Evolutionary conservation across 1,140 invertebrate species (phyloP).

Genomic region (Sitophilus oryzae): DNA sequence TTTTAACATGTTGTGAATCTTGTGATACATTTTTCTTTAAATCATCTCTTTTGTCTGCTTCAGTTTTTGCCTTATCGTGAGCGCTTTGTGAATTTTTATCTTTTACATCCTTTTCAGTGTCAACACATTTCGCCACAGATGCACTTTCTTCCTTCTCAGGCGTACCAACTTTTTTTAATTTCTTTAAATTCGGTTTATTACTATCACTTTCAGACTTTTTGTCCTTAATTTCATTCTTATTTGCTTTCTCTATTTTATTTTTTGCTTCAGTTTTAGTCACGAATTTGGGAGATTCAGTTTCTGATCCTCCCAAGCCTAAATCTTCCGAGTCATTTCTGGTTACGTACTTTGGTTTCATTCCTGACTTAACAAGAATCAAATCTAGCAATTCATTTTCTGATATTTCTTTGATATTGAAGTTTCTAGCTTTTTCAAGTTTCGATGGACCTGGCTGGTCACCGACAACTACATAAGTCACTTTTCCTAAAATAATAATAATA

Average conservation of each 20-base stretch:
- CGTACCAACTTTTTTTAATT: too few species aligned
- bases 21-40: too few species aligned
- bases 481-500: slow-evolving; percentile 32
- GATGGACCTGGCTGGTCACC: slow-evolving; percentile 79
- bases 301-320: slow-evolving; percentile 9
- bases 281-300: neutral
- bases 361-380: slow-evolving; percentile 61
- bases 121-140: too few species aligned
- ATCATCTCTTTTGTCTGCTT: too few species aligned
- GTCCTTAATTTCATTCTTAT: slow-evolving; percentile 18
- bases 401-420: slow-evolving; percentile 63
- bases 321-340: slow-evolving; percentile 15
- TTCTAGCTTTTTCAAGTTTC: slow-evolving; percentile 74
- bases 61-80: too few species aligned
- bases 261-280: slow-evolving; percentile 9
- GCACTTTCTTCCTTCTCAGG: too few species aligned
- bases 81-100: too few species aligned
- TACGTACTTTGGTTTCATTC: slow-evolving; percentile 33
- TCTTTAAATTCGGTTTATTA: too few species aligned
- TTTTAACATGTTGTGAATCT: too few species aligned
- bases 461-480: slow-evolving; percentile 75
- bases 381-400: slow-evolving; percentile 80
- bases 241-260: slow-evolving; percentile 16
- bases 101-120: too few species aligned
- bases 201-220: too few species aligned